Conservation (phyloP, 2,888 invertebrate genomes). For the Carterocephalus palaemon region DNA sequence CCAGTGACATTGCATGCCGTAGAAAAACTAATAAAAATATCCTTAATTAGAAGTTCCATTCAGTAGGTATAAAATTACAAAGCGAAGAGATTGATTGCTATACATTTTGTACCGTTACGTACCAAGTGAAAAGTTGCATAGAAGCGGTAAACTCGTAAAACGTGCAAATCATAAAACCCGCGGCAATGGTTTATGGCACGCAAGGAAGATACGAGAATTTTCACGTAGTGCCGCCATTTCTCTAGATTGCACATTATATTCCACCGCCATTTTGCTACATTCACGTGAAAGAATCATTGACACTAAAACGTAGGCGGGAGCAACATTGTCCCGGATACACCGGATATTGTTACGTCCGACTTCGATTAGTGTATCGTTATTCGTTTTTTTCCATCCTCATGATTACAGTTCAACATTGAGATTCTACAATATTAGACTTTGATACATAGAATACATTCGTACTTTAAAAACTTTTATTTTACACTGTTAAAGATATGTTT, state of each 20-base stretch:
- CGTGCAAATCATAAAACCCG: slow-evolving; percentile 52
- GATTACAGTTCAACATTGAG: neutral
- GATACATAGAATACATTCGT: no score
- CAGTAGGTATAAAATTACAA: slow-evolving; percentile 19
- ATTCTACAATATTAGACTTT: neutral
- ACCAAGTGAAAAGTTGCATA: slow-evolving; percentile 46
- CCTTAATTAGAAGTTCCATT: slow-evolving; percentile 17
- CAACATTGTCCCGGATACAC: neutral
- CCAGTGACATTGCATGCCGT: no score
- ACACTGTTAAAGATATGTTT: no score
- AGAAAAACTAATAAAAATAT: slow-evolving; percentile 3
- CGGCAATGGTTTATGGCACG: slow-evolving; percentile 61
- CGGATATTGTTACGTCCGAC: neutral
- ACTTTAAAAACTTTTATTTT: no score
- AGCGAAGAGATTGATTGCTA: slow-evolving; percentile 25
- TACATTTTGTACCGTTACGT: slow-evolving; percentile 34
- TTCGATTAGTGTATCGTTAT: slow-evolving; percentile 4
- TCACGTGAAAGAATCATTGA: neutral
- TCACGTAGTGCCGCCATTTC: slow-evolving; percentile 50
- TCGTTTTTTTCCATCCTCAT: neutral
- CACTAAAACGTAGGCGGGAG: neutral
- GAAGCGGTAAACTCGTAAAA: slow-evolving; percentile 54
- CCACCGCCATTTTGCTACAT: slow-evolving; percentile 39
- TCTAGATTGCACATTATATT: slow-evolving; percentile 65
- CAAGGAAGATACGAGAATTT: slow-evolving; percentile 55